These are phyloP conservation scores for Bucorvus abyssinicus DNA, from an alignment of 2,797 vertebrate species.

Conservation along the genomic window DNA sequence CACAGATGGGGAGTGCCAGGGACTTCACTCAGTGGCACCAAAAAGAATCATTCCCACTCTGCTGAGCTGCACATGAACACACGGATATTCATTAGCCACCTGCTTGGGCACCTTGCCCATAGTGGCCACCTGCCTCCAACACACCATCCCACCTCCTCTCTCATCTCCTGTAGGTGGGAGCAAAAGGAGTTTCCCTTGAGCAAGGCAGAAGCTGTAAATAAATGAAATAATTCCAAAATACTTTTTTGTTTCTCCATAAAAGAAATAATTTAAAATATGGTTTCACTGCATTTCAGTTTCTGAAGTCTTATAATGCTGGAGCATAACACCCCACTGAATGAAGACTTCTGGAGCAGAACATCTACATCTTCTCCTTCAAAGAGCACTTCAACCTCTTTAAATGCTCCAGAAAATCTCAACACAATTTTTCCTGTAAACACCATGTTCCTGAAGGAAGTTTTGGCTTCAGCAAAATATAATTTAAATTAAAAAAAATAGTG, in stretches of 20 bases:
- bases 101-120: fast-evolving
- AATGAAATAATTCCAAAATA: neutral
- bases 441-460: neutral
- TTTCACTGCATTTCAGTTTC: neutral
- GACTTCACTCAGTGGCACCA: neutral
- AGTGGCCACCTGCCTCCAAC: neutral
- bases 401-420: neutral
- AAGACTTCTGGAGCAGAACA: neutral
- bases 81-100: fast-evolving
- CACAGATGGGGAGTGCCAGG: neutral
- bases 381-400: neutral
- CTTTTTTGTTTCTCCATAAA: neutral
- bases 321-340: neutral
- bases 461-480: neutral
- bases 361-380: neutral
- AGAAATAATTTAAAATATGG: neutral
- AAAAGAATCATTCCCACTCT: neutral
- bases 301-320: neutral
- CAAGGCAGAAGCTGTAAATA: neutral
- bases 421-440: neutral
- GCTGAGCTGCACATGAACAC: neutral
- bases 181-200: neutral
- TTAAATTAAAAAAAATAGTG: neutral
- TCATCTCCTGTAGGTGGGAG: neutral
- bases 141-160: neutral